Base-by-base conservation (phyloP, 2,113 vertebrate genomes). In the Pleuronectes platessa region DNA sequence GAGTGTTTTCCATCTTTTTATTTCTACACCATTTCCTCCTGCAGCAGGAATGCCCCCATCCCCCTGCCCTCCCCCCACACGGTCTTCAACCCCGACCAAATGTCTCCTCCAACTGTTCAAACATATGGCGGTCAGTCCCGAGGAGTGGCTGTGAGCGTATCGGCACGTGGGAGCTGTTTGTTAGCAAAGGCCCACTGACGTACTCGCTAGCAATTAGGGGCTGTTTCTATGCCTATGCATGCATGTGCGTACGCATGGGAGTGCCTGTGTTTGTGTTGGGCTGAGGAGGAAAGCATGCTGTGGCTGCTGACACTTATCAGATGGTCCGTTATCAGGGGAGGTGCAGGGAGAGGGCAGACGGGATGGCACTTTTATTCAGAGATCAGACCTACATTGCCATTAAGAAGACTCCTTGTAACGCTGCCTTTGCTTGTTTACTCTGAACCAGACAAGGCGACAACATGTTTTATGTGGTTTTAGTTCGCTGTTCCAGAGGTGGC, bases 51-150 rank as follows among this genome's bases (percentile, higher is more conserved):
- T 8, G 13, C 40, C 6, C 42, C 24, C 20, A 12, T 47, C 37
- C 4, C 27, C 4, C 7, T 15, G 1, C 5, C 47, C 45, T 17
- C 65, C 37, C 12, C 59, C 61, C 40, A 24, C 26, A 18, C 20
- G 4, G 45, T 14, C 59, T 64, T 56, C 61, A 59, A 53, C 62
- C 79, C 65, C 67, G 83, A 78, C 81, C 80, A 83, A 65, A 76
- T 71, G 40, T 62, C 70, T 65, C 23, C 60, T 27, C 88, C 90
- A 94, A 93, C 87, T 93, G 93, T 84, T 87, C 81, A 73, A 93
- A 86, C 95, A 96, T 95, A 95, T 95, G 94, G 94, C 85, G 93
- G 90, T 92, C 89, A 89, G 66, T 58, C 47, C 65, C 51, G 51
- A 68, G 58, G 64, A 79, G 40, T 37, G 21, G 8, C 15, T 45